Evolutionary conservation across 2,113 vertebrate species (phyloP), one percentile per base, ranked within the genome.

Genomic region (Gadus chalcogrammus): DNA sequence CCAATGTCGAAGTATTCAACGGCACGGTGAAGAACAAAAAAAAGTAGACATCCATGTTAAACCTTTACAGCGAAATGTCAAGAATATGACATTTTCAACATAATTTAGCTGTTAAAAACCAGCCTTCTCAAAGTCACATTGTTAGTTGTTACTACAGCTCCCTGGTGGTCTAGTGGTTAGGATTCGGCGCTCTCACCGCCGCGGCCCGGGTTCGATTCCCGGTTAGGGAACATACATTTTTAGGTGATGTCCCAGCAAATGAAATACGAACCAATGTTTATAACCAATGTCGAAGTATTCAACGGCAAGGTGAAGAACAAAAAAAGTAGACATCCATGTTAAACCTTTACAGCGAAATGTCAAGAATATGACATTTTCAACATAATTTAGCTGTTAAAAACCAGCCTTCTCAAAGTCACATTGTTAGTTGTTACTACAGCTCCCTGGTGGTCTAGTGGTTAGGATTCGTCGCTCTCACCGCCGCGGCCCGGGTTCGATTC

Each of bases 391-490:
- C 24, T 1, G 24, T 24, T 24, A 2, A 24, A 24, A 24, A 24
- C 1, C 24, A 24, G 1, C 2, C 24, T 24, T 24, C 24, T 24
- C 0, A 2, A 24, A 24, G 8, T 4, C 2, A 35, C 2, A 35
- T 35, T 35, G 31, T 35, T 77, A 24, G 1, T 24, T 24, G 0
- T 1, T 24, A 2, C 31, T 35, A 35, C 3, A 35, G 31, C 31
- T 80, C 79, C 82, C 79, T 84, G 82, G 31, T 35, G 76, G 79
- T 79, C 71, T 81, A 84, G 79, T 82, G 77, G 82, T 73, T 84
- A 84, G 74, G 85, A 88, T 90, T 89, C 74, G 83, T 84, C 6
- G 80, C 72, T 72, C 82, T 89, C 88, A 87, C 90, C 52, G 63
- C 73, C 28, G 77, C 68, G 3, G 67, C 62, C 80, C 70, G 76